Evolutionary conservation across 2,113 vertebrate species (phyloP), one percentile per base, ranked within the genome.

Genomic region (Eurystomus gularis): DNA sequence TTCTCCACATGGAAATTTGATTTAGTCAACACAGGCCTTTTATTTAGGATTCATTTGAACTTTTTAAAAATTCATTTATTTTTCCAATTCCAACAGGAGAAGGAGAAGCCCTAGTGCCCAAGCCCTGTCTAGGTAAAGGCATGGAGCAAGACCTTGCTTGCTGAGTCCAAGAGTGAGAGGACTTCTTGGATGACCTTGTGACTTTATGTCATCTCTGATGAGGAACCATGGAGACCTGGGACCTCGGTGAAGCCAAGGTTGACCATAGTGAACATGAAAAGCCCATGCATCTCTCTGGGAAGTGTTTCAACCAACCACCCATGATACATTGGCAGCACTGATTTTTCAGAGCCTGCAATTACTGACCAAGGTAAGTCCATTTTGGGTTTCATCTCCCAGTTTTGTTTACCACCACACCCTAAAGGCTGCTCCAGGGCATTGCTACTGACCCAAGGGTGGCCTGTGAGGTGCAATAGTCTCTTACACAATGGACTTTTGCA

Each of bases 101-200:
- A 68, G 57, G n/a, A 61, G 39, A 62, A 64, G 57, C 10, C 42
- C 17, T 19, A 24, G 35, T 35, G 26, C 11, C 26, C 46, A 14
- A 57, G 66, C 12, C 62, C 12, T 44, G 28, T 51, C 55, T 15
- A 10, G 7, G 33, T 51, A 18, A 77, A 21, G 6, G 11, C 17
- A 5, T 0, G 18, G 24, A 33, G 7, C 20, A 51, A 28, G 21
- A 44, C 39, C 24, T 52, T 8, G 2, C 17, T 16, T 31, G 66
- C 28, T 1, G 4, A 58, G 13, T 46, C 42, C 42, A 29, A 14
- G 1, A 10, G 25, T 3, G 23, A 69, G 31, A 68, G 29, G 10
- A 73, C 17, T 10, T 37, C 21, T 40, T 49, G 44, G 37, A 23
- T 7, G 11, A 20, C 57, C 31, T 51, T 0, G 0, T 29, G 69